These are phyloP conservation scores for Corvus moneduloides DNA, from an alignment of 2,113 vertebrate genomes.

Conservation along the genomic window DNA sequence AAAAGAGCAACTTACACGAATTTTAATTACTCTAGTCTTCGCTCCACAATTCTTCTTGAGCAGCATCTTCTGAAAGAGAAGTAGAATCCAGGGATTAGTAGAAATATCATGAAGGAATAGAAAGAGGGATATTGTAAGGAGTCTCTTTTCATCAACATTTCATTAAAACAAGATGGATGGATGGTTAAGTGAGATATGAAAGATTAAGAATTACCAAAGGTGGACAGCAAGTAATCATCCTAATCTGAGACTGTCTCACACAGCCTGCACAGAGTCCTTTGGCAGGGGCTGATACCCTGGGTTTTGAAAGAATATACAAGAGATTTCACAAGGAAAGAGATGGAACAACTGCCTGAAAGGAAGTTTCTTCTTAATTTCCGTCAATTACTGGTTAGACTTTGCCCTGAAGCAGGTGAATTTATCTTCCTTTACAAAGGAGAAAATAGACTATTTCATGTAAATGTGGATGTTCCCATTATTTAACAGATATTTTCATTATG, in stretches of 20 bases:
- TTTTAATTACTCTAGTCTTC: conserved; percentile 88
- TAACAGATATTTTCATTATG: not conserved
- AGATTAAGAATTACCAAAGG: not conserved
- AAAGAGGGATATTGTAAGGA: not conserved
- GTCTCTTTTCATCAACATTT: not conserved
- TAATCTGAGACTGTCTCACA: not conserved
- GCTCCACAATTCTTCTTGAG: conserved; percentile 87
- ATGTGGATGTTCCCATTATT: not conserved
- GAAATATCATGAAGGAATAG: not conserved
- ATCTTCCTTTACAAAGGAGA: not conserved
- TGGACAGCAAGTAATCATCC: not conserved
- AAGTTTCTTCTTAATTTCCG: not conserved
- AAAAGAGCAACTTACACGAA: conserved; percentile 79
- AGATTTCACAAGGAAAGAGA: not conserved
- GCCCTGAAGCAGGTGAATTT: not conserved
- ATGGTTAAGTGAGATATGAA: not conserved
- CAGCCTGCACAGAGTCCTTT: not conserved
- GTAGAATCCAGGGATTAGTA: conserved; percentile 45
- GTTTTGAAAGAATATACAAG: not conserved
- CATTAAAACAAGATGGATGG: not conserved
- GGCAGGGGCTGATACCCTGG: not conserved
- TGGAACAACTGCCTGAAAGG: not conserved
- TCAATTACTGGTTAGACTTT: not conserved
- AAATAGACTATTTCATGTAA: not conserved
- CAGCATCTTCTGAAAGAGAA: conserved; percentile 88